phyloP scores from a whole-genome alignment of 2,888 invertebrate genomes.

The Nyleta sp. region DNA sequence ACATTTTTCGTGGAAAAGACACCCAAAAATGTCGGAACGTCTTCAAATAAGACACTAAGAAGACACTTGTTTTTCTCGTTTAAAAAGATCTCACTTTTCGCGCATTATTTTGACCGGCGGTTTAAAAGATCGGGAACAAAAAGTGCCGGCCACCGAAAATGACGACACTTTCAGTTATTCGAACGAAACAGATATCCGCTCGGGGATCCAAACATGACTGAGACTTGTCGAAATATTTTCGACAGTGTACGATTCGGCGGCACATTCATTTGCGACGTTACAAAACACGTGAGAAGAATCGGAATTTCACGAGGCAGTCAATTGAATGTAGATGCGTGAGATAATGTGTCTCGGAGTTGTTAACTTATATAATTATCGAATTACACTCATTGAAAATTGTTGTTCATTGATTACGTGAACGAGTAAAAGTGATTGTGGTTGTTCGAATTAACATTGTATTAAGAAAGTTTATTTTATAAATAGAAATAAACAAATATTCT shows the following conservation, averaged over 20 bases:
- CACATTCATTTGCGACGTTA: slow-evolving; percentile 44
- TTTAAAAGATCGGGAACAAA: too few relatives aligned
- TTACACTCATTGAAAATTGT: slow-evolving; percentile 29
- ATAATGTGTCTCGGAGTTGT: slow-evolving; percentile 19
- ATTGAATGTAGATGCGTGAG: slow-evolving; percentile 43
- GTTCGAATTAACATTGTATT: not conserved
- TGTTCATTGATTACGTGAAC: slow-evolving; percentile 28
- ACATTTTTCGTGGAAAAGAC: too few relatives aligned
- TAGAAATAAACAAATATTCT: too few relatives aligned
- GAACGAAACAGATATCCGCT: slow-evolving; percentile 6
- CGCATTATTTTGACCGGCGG: too few relatives aligned
- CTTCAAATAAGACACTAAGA: too few relatives aligned
- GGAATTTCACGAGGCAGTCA: slow-evolving; percentile 33
- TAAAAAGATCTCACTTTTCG: too few relatives aligned
- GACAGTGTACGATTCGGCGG: slow-evolving; percentile 23
- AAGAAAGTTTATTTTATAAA: too few relatives aligned
- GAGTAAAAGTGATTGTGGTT: slow-evolving; percentile 6
- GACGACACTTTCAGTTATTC: not conserved
- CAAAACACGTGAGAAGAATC: slow-evolving; percentile 59
- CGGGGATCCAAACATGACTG: slow-evolving; percentile 41
- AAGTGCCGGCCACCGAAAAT: too few relatives aligned
- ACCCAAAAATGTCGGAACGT: too few relatives aligned
- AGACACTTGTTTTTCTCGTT: too few relatives aligned
- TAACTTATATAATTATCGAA: slow-evolving; percentile 51
- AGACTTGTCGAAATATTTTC: slow-evolving; percentile 43